Base-by-base conservation (phyloP, 2,888 invertebrate genomes). In the Holacanthella duospinosa region DNA sequence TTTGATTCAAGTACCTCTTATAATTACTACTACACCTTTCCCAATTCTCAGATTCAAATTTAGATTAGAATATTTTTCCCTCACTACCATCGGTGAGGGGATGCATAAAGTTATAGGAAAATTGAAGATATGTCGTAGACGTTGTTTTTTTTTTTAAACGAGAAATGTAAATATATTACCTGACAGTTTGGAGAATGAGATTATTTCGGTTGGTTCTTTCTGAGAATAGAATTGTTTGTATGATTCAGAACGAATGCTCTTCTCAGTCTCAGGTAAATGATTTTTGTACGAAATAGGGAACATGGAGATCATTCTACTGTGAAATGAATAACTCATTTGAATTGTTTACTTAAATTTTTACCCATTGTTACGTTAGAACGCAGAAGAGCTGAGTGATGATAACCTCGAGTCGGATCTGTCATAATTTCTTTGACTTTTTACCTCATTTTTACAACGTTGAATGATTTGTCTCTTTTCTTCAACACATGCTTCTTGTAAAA, bases 381-480 rank as follows among this genome's bases (percentile, higher is more conserved):
- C n/a, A 36, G 16, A 36, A 6, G 21, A 4, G 12, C 21, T 21
- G 48, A 48, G n/a, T 48, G 48, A 48, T 4, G 48, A 9, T 36
- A 16, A 36, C 36, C 48, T 48, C 48, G 48, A 48, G 16, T 48
- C 48, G n/a, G n/a, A n/a, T n/a, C n/a, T 48, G 48, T 48, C 48
- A 48, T 48, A 21, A n/a, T 21, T 21, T n/a, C 19, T 48, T 21
- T 48, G 21, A 9, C 48, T 21, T 21, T 48, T 48, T 21, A 48
- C 6, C n/a, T n/a, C n/a, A 12, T 36, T 36, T 36, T 12, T 16
- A 36, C 36, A 36, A 36, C 6, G 6, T 53, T 53, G 21, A 53
- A n/a, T 26, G n/a, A n/a, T 53, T 12, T 6, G 6, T 53, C 54
- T 53, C 54, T 21, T 6, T 53, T 26, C 9, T 9, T 24, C 6